phyloP scores from a whole-genome alignment of 2,888 invertebrate genomes.

The Lepidochrysops patricia region DNA sequence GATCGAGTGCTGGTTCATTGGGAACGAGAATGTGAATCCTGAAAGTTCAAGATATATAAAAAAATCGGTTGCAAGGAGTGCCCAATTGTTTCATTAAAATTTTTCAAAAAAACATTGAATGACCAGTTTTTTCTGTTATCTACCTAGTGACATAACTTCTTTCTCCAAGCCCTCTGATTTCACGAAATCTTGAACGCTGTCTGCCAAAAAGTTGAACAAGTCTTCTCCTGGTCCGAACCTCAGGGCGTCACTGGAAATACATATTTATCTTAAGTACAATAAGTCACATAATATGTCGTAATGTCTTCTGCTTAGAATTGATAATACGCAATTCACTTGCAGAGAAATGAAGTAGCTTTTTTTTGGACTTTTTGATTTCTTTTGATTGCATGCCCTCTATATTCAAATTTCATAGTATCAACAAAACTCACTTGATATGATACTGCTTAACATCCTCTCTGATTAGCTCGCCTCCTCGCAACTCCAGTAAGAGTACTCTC shows the following conservation, averaged over 20 bases:
- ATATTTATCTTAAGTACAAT: too few species aligned
- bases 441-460: slow-evolving; percentile 78
- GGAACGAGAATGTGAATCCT: slow-evolving; percentile 91
- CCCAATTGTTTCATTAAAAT: too few species aligned
- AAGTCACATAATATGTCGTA: too few species aligned
- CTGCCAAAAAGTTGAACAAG: slow-evolving; percentile 84
- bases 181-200: slow-evolving; percentile 82
- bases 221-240: slow-evolving; percentile 77
- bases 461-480: slow-evolving; percentile 70
- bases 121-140: slow-evolving; percentile 7
- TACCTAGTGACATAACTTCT: slow-evolving; percentile 78
- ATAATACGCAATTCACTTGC: too few species aligned
- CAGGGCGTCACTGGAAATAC: slow-evolving; percentile 66
- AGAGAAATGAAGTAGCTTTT: too few species aligned
- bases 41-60: slow-evolving; percentile 20
- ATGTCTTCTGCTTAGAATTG: too few species aligned
- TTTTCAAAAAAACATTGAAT: too few species aligned
- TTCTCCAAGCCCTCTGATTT: slow-evolving; percentile 73
- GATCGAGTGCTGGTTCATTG: slow-evolving; percentile 83
- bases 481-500: slow-evolving; percentile 79
- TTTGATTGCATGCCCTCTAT: too few species aligned
- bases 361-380: too few species aligned
- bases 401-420: too few species aligned
- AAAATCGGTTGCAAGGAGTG: too few species aligned
- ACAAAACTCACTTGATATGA: slow-evolving; percentile 57